A percentile compares a stretch with the other conserved stretches of the same genome.
These are phyloP conservation scores for Elymnias hypermnestra DNA, from an alignment of 1,140 invertebrate genomes.

Conservation along the genomic window DNA sequence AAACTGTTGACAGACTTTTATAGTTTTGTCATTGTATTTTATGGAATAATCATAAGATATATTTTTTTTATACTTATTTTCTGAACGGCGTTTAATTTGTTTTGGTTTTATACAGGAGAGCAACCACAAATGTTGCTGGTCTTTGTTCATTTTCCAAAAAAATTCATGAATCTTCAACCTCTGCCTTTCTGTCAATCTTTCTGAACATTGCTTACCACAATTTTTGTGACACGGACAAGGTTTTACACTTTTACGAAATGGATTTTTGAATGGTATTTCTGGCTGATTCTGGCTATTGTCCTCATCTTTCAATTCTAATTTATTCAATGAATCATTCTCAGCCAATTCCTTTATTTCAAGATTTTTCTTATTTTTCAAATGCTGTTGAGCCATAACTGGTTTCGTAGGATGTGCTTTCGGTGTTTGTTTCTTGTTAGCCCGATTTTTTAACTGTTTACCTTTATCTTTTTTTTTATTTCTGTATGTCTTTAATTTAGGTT, in stretches of 20 bases:
- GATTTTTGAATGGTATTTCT: neutral
- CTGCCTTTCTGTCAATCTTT: neutral
- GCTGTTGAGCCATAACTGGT: neutral
- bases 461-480: neutral
- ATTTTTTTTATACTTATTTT: neutral
- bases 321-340: neutral
- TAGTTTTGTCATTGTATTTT: neutral
- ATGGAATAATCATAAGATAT: neutral
- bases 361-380: neutral
- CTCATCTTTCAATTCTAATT: neutral
- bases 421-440: too few species aligned
- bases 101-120: neutral
- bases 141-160: slow-evolving; percentile 5
- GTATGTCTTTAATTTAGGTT: too few species aligned
- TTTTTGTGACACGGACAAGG: slow-evolving; percentile 4
- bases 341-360: neutral
- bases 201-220: neutral
- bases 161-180: slow-evolving; percentile 1
- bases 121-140: neutral
- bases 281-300: neutral
- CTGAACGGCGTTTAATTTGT: neutral
- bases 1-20: slow-evolving; percentile 4
- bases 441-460: neutral
- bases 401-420: neutral
- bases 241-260: neutral